Base-by-base conservation (phyloP, 2,797 vertebrate species). In the Kryptopterus vitreolus region DNA sequence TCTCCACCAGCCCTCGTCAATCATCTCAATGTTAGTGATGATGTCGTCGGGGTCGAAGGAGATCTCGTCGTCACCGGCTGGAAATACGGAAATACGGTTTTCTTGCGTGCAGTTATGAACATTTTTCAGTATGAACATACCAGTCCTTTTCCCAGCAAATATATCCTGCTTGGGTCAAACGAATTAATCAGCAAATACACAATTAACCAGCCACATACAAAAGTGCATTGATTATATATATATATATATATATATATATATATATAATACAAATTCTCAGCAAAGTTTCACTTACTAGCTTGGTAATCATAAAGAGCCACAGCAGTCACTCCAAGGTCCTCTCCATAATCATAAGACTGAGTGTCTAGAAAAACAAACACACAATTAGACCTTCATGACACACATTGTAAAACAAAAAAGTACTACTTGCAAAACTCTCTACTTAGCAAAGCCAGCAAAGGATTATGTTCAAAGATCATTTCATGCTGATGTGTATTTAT, bases 1-100 rank as follows among this genome's bases (percentile, higher is more conserved):
- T 0, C 97, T 90, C 98, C 97, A 99, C 98, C 98, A 99, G 91
- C 98, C 98, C 0, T 99, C 97, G 0, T 98, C 97, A 0, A 99
- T 98, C 97, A 98, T 99, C 89, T 99, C 97, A 0, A 99, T 98
- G 93, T 98, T 98, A 87, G 97, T 98, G 91, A 99, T 97, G 91
- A 98, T 93, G 91, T 99, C 97, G 0, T 98, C 97, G 0, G 97
- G 97, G 90, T 98, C 97, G 0, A 99, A 99, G 81, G 97, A 99
- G 79, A 99, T 98, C 89, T 99, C 97, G 0, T 98, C 97, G 0
- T 99, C 97, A 0, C 97, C 98, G 7, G 96, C 97, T 99, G 89
- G 26, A 48, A 4, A n/a, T 5, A 26, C 16, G 48, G 1, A 18
- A 24, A 26, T 24, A 4, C 38, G 2, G n/a, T n/a, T n/a, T 43